Base-by-base conservation (phyloP, 2,113 vertebrate species). In the Syngnathoides biaculeatus region DNA sequence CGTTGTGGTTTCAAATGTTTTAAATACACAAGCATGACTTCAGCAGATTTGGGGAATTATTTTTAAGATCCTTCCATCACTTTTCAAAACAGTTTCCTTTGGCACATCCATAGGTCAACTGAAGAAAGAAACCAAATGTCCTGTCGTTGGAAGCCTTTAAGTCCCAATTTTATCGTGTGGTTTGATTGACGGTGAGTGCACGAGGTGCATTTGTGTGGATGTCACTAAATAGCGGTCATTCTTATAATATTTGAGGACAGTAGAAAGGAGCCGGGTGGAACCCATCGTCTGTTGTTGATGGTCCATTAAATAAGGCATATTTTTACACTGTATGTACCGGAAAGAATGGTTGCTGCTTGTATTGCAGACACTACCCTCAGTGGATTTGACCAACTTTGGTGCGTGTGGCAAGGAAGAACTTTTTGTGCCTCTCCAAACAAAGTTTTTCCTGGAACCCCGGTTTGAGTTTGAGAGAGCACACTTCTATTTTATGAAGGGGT, bases 21-120 rank as follows among this genome's bases (percentile, higher is more conserved):
- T 74, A 75, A 72, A 81, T 73, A 77, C 65, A 83, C 75, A 71
- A 59, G 42, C 57, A 73, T 64, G 63, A 73, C 80, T 76, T 76
- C 42, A 75, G 74, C 65, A 69, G 69, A 87, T 42, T 26, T 26
- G 20, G 22, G 55, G 26, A 57, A 57, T 57, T 27, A 27, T 14
- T 30, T 30, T 57, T 57, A 57, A 30, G 26, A 57, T 30, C 26
- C 26, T 6, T 17, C 26, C 24, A 17, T 15, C 6, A 3, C 55
- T 57, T 57, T 57, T 17, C 15, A 57, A 57, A 57, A 27, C 15
- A 15, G 26, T 57, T 57, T 27, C 14, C n/a, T 57, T 30, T 17
- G 14, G 55, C 26, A 27, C 22, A 22, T 26, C n/a, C 22, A 24
- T 55, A 5, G 11, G 22, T 30, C 26, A 57, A 57, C 8, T 57